Evolutionary conservation across 2,113 vertebrate species (phyloP).

Genomic region (Hyperopisus bebe): DNA sequence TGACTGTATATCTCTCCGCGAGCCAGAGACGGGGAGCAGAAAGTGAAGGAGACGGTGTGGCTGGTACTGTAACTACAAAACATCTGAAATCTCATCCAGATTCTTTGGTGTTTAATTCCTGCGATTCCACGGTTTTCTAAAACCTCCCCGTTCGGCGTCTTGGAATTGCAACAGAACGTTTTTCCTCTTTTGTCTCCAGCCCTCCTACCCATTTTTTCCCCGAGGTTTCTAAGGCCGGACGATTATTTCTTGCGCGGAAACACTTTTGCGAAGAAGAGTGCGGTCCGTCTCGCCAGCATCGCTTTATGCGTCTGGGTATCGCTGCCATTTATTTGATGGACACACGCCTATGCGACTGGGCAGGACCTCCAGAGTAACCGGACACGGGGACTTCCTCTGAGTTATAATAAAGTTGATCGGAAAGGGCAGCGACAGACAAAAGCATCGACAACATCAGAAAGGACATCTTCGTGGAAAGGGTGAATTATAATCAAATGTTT

Average conservation of each 20-base stretch:
- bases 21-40: background rate
- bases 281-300: background rate
- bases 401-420: slow-evolving; percentile 18
- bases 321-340: background rate
- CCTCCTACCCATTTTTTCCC: background rate
- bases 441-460: background rate
- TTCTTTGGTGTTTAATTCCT: background rate
- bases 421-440: background rate
- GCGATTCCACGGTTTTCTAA: background rate
- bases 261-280: background rate
- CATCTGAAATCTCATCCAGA: background rate
- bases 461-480: background rate
- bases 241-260: background rate
- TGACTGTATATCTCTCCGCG: slow-evolving; percentile 5
- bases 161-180: background rate
- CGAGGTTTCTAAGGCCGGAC: background rate
- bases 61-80: background rate
- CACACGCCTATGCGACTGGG: background rate
- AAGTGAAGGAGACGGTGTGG: slow-evolving; percentile 1
- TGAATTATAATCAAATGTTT: background rate
- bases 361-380: slow-evolving; percentile 12
- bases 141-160: background rate
- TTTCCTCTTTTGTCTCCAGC: background rate
- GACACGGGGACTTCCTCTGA: slow-evolving; percentile 19
- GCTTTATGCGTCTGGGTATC: background rate